Percentiles rank a stretch among this genome's conserved stretches.
Conservation (phyloP, 2,888 invertebrate species). For the Drosophila bunnanda region DNA sequence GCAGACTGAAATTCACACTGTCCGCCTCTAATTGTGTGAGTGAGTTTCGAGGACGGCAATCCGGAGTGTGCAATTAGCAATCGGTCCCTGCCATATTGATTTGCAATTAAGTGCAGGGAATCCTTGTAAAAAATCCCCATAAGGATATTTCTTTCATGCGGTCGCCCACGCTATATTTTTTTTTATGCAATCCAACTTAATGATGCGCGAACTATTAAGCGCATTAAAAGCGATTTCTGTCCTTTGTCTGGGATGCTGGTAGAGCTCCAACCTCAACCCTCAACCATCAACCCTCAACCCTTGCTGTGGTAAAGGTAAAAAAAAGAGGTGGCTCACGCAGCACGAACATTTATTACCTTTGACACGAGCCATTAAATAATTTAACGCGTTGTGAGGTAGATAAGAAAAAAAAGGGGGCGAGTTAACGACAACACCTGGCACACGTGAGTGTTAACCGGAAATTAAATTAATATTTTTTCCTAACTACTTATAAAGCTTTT, state of each 20-base stretch:
- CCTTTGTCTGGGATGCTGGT: constrained; percentile 1
- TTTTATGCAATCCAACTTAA: constrained; percentile 70
- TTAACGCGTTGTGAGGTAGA: constrained; percentile 45
- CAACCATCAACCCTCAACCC: constrained; percentile 19
- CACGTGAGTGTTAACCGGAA: constrained; percentile 51
- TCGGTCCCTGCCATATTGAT: constrained; percentile 63
- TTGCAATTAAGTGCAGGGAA: constrained; percentile 64
- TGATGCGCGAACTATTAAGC: constrained; percentile 77
- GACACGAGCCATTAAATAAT: constrained; percentile 76
- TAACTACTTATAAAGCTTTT: constrained; percentile 66
- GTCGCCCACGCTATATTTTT: constrained; percentile 14
- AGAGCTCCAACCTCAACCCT: constrained; percentile 26
- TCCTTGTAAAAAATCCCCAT: constrained; percentile 38
- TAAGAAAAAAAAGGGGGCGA: constrained; percentile 10
- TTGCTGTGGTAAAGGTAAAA: constrained; percentile 45
- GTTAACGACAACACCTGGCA: constrained; percentile 46
- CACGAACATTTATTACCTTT: constrained; percentile 73
- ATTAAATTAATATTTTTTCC: constrained; percentile 65
- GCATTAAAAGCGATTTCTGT: constrained; percentile 61
- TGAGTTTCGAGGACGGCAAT: constrained; percentile 19
- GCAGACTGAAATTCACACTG: constrained; percentile 43
- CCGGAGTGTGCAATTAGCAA: constrained; percentile 65
- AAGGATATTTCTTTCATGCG: constrained; percentile 37
- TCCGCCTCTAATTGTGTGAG: constrained; percentile 8
- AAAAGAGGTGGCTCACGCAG: constrained; percentile 46